Percentiles rank a stretch among this genome's conserved stretches.
Conservation (phyloP, 2,888 invertebrate genomes). For the Eurytoma californica region DNA sequence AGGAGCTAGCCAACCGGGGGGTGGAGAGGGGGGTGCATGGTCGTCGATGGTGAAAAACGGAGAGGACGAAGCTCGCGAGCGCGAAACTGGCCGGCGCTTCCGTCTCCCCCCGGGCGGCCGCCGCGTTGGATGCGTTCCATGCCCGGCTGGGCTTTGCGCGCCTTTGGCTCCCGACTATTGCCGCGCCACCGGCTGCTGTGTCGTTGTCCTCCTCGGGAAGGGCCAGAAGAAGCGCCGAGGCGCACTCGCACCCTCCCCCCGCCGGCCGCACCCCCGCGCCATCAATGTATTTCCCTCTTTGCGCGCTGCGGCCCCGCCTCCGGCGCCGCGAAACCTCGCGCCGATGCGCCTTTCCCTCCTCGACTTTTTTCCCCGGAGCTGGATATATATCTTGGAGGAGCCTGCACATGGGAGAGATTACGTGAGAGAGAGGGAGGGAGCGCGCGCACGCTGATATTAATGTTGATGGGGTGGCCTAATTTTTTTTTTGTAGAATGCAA, state of each 20-base stretch:
- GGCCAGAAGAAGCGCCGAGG: conserved; percentile 5
- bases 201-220: background rate
- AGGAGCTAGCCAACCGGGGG: background rate
- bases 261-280: conserved; percentile 57
- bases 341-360: conserved; percentile 52
- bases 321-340: conserved; percentile 67
- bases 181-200: conserved; percentile 9
- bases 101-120: background rate
- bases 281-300: background rate
- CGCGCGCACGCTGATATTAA: background rate
- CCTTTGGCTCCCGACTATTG: conserved; percentile 37
- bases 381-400: background rate
- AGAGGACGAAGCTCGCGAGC: background rate
- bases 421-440: background rate
- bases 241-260: conserved; percentile 39
- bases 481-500: background rate
- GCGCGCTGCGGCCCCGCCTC: conserved; percentile 63
- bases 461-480: background rate
- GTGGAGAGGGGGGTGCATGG: too few relatives aligned
- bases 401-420: background rate
- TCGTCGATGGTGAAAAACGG: too few relatives aligned
- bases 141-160: conserved; percentile 44
- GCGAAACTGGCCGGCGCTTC: conserved; percentile 24
- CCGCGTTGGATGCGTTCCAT: conserved; percentile 45
- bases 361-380: conserved; percentile 8